Evolutionary conservation across 2,797 vertebrate species (phyloP).

Genomic region (Catamblyrhynchus diadema): DNA sequence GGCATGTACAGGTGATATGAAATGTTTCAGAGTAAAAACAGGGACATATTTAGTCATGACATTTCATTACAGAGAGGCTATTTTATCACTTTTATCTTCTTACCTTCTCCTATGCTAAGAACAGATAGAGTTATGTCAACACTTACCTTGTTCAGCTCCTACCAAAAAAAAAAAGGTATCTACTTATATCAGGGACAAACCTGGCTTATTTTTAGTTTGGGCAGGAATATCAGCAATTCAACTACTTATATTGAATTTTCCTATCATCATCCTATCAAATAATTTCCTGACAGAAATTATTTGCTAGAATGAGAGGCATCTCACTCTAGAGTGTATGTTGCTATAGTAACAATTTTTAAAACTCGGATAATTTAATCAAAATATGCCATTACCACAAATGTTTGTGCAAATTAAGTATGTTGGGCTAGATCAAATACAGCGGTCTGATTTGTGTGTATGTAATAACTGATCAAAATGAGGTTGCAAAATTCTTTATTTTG

Average conservation of each 20-base stretch:
- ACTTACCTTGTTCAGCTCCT: neutral
- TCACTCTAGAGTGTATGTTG: neutral
- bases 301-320: neutral
- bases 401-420: neutral
- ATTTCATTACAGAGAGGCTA: neutral
- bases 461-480: neutral
- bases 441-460: neutral
- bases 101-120: neutral
- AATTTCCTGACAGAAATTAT: neutral
- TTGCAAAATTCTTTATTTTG: neutral
- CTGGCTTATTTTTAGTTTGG: neutral
- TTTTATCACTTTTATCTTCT: neutral
- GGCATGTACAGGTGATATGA: neutral
- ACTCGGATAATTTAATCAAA: neutral
- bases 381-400: neutral
- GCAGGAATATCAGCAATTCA: neutral
- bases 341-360: neutral
- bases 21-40: neutral
- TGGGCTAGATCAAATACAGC: neutral
- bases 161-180: neutral
- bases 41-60: neutral
- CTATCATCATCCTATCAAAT: neutral
- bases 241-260: neutral
- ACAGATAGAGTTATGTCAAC: neutral
- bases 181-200: neutral